These are phyloP conservation scores for Orthosia gothica DNA, from an alignment of 2,888 invertebrate species.

Conservation along the genomic window DNA sequence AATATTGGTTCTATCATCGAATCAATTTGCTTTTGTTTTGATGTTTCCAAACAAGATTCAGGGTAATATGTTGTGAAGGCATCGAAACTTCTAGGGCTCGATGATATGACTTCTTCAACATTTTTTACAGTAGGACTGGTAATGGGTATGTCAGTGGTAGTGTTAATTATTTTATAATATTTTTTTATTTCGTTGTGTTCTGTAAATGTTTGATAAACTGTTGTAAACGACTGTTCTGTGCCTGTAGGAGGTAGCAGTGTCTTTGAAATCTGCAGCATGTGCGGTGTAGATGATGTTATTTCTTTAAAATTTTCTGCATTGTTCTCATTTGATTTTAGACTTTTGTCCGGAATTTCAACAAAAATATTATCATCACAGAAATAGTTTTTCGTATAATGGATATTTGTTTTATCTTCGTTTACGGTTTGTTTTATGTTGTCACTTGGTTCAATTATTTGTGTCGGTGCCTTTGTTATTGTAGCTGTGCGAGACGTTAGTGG, in stretches of 20 bases:
- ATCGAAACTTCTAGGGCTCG: slow-evolving; percentile 6
- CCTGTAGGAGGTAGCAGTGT: not conserved
- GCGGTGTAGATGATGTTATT: not conserved
- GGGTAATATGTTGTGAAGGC: not conserved
- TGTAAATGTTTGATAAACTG: not conserved
- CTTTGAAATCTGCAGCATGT: not conserved
- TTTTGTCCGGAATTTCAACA: no score
- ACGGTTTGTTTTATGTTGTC: not conserved
- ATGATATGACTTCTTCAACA: not conserved
- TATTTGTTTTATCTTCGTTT: not conserved
- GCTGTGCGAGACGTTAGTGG: not conserved
- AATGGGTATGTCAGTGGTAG: not conserved
- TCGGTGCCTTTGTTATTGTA: not conserved
- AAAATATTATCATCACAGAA: no score
- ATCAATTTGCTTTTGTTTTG: not conserved
- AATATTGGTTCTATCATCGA: not conserved
- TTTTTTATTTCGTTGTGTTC: not conserved
- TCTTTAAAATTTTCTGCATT: no score
- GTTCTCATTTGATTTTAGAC: no score
- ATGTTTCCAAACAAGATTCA: not conserved
- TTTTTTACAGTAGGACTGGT: not conserved
- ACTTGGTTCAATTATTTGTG: not conserved
- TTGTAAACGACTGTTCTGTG: not conserved
- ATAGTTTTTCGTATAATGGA: not conserved
- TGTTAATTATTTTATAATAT: not conserved